Percentiles rank a stretch among this genome's conserved stretches.
These are phyloP conservation scores for Probosciger aterrimus DNA, from an alignment of 2,113 vertebrate genomes.

Conservation along the genomic window DNA sequence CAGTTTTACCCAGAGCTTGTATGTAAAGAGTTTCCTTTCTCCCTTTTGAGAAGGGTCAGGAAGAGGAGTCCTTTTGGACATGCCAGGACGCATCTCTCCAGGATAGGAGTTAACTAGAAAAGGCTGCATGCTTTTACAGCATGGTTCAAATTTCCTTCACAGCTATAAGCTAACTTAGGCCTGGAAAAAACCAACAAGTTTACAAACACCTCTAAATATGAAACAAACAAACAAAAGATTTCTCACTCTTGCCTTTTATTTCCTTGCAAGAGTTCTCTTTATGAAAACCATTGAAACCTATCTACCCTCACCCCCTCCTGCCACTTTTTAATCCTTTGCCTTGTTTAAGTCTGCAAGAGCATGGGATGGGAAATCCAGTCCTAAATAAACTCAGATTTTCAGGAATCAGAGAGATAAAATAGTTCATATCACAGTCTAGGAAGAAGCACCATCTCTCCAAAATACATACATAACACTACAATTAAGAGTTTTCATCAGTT, in stretches of 20 bases:
- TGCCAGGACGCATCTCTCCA: neutral
- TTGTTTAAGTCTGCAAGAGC: neutral
- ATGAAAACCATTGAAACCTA: neutral
- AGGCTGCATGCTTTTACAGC: too few relatives aligned
- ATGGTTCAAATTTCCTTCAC: neutral
- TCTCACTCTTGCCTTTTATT: neutral
- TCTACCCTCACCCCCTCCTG: neutral
- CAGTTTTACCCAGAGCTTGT: neutral
- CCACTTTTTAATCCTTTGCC: neutral
- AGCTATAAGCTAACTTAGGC: neutral
- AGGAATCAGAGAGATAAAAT: neutral
- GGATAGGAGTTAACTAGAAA: neutral
- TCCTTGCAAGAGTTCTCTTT: neutral
- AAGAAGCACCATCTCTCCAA: neutral
- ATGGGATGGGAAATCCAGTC: neutral
- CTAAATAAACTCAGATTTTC: neutral
- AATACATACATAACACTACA: neutral
- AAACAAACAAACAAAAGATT: neutral
- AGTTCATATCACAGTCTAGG: neutral
- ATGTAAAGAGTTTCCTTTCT: neutral
- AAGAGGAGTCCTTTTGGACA: neutral
- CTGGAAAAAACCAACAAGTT: neutral
- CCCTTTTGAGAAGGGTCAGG: neutral
- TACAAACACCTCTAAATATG: neutral
- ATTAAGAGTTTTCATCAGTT: neutral